Percentiles rank a stretch among this genome's conserved stretches.
Conservation (phyloP, 1,140 invertebrate genomes). For the Plectus sambesii region DNA sequence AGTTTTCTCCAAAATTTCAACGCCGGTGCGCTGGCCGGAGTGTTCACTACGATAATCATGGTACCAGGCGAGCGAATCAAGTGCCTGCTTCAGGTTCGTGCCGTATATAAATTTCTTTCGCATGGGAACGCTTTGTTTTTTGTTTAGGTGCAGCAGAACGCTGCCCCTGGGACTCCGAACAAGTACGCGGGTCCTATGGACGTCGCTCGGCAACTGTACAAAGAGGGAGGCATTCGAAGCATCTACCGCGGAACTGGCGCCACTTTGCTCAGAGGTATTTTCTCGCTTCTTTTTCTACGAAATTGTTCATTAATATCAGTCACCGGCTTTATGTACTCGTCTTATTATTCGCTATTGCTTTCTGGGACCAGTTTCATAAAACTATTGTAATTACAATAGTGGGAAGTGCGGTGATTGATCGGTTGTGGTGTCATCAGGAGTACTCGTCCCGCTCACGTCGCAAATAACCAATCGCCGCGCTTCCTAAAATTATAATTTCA, state of each 20-base stretch:
- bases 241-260: slow-evolving; percentile 85
- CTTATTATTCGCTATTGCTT: too few relatives aligned
- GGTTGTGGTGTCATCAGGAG: too few relatives aligned
- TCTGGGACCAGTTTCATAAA: not conserved
- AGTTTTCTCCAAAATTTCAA: slow-evolving; percentile 71
- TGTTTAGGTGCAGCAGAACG: too few relatives aligned
- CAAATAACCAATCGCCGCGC: too few relatives aligned
- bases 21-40: slow-evolving; percentile 79
- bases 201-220: slow-evolving; percentile 73
- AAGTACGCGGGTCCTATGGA: slow-evolving; percentile 84
- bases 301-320: not conserved
- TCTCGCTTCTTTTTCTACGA: too few relatives aligned
- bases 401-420: too few relatives aligned
- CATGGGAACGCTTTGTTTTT: slow-evolving; percentile 56
- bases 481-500: too few relatives aligned
- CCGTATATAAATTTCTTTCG: slow-evolving; percentile 87
- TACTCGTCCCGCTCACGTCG: too few relatives aligned
- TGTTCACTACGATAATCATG: slow-evolving; percentile 86
- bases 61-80: slow-evolving; percentile 95
- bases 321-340: too few relatives aligned
- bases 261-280: slow-evolving; percentile 74
- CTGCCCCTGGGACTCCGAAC: slow-evolving; percentile 56
- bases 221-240: slow-evolving; percentile 74
- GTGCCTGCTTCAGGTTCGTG: slow-evolving; percentile 90
- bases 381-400: too few relatives aligned